These are phyloP conservation scores for Crepidodera aurea DNA, from an alignment of 2,888 invertebrate genomes.

Conservation along the genomic window DNA sequence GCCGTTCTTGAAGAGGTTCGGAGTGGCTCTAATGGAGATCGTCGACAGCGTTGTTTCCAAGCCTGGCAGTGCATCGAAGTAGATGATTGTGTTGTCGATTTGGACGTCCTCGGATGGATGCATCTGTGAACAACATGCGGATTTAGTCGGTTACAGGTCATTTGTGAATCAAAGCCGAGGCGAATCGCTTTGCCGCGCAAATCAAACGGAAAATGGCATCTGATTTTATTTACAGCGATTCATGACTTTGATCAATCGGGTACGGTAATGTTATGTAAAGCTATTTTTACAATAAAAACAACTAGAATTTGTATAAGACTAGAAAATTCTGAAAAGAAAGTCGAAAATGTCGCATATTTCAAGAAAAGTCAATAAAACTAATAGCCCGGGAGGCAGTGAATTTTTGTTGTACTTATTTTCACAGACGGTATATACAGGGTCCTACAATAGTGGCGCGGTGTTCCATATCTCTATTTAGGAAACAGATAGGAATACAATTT, in stretches of 20 bases:
- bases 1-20: slow-evolving; percentile 56
- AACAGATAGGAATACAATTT: too few species aligned
- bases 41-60: slow-evolving; percentile 55
- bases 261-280: too few species aligned
- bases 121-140: slow-evolving; percentile 37
- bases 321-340: too few species aligned
- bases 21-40: slow-evolving; percentile 53
- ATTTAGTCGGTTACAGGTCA: slow-evolving; percentile 18
- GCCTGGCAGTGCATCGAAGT: slow-evolving; percentile 54
- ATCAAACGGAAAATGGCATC: slow-evolving; percentile 11
- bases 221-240: slow-evolving; percentile 9
- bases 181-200: slow-evolving; percentile 10
- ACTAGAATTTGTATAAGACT: too few species aligned
- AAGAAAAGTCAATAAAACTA: too few species aligned
- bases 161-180: slow-evolving; percentile 11
- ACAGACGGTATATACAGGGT: too few species aligned
- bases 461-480: too few species aligned
- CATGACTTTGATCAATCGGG: background rate
- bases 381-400: too few species aligned
- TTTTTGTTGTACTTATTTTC: too few species aligned
- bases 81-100: slow-evolving; percentile 51
- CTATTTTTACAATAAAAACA: too few species aligned
- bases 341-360: too few species aligned
- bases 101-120: slow-evolving; percentile 44
- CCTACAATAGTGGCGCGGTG: too few species aligned